Evolutionary conservation across 2,888 invertebrate genomes (phyloP), one percentile per base, ranked within the genome.

Genomic region (Nomada fucata): DNA sequence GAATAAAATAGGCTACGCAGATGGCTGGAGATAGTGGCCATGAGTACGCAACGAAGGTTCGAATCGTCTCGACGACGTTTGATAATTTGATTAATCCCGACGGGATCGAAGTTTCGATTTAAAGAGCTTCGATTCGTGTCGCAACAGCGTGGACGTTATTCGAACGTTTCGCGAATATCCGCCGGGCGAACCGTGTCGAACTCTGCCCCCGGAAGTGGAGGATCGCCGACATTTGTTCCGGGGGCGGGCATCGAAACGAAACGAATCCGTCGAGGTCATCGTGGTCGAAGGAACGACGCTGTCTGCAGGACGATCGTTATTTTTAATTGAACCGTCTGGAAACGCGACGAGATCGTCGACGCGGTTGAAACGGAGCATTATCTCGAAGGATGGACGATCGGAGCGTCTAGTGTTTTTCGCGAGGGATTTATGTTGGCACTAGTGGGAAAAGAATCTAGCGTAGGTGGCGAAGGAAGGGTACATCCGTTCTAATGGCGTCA

Each of bases 401-500:
- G 36, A 20, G 2, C 7, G 9, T 63, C 55, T 80, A 80, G 80
- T 79, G 36, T 59, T 67, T 70, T 69, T 15, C 26, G 10, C 5
- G 0, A 2, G 11, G 2, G 11, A 72, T 2, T 60, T 79, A 68
- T 55, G 20, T 57, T 42, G 42, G 20, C 20, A 15, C 36, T 20
- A 13, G 20, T 26, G 26, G 15, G 13, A 20, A 26, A 57, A 18
- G 44, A 36, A 36, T 36, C 18, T 61, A 26, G 63, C 18, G 75
- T 64, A 29, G 70, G 67, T 11, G 76, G 82, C 44, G 60, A 36
- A 44, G 81, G 74, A 83, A 87, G 86, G 89, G 76, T 64, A 86
- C 89, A 90, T 93, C 92, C 91, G 92, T 89, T 92, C 83, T 91
- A 93, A 93, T 93, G 93, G 93, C 93, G 93, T 93, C 91, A 84